These are phyloP conservation scores for Gerris lacustris DNA, from an alignment of 2,888 invertebrate genomes.

Conservation along the genomic window DNA sequence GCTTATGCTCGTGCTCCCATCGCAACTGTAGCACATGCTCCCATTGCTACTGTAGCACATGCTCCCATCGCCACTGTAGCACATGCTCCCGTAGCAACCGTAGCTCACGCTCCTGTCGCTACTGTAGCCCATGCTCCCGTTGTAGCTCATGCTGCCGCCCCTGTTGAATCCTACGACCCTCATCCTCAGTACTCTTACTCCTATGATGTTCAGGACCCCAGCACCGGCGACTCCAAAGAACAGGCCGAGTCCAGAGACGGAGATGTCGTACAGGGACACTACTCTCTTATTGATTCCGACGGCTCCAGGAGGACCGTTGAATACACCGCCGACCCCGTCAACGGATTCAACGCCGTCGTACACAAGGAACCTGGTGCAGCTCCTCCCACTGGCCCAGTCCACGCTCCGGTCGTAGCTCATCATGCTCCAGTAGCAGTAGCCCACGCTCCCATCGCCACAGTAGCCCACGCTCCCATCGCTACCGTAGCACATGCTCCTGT, in stretches of 20 bases:
- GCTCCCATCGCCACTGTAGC: constrained; percentile 11
- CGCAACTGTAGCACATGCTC: constrained; percentile 16
- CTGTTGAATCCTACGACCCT: constrained; percentile 11
- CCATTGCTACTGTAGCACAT: constrained; percentile 15
- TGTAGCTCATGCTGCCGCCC: constrained; percentile 12
- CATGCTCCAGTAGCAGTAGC: constrained; percentile 12
- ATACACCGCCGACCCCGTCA: constrained; percentile 36
- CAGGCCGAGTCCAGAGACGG: constrained; percentile 16
- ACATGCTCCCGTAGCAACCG: neutral
- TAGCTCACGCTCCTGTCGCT: neutral
- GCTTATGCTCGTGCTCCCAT: constrained; percentile 10
- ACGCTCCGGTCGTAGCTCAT: constrained; percentile 8
- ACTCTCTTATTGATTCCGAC: constrained; percentile 58
- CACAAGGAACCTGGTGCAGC: neutral
- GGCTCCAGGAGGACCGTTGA: constrained; percentile 56
- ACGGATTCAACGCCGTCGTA: constrained; percentile 5
- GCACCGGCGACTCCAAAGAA: constrained; percentile 11
- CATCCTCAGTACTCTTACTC: constrained; percentile 16
- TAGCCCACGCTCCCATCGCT: constrained; percentile 9
- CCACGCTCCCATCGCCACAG: constrained; percentile 15
- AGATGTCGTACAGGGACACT: constrained; percentile 39
- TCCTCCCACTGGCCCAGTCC: no score
- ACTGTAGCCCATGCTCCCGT: constrained; percentile 19
- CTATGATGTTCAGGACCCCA: constrained; percentile 15
- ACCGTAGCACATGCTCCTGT: constrained; percentile 7